Evolutionary conservation across 2,797 vertebrate genomes (phyloP), one percentile per base, ranked within the genome.

Genomic region (Pseudomugil tenellus): DNA sequence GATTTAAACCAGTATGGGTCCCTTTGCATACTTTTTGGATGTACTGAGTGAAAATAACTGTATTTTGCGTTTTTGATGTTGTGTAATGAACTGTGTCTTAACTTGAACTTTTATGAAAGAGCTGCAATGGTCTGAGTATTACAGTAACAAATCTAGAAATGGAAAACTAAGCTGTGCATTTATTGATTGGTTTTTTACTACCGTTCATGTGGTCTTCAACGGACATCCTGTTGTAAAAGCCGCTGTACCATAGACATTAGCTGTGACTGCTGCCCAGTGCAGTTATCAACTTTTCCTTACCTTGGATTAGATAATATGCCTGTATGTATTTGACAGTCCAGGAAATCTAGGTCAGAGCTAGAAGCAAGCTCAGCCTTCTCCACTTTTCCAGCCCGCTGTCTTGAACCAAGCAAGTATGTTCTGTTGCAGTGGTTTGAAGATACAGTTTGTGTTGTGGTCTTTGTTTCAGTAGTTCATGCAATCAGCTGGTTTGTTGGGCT

Each of bases 301-400:
- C 78, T 88, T 84, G 87, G 80, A 89, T 92, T 86, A 86, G 83
- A 87, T 91, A 91, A 91, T 84, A 71, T n/a, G n/a, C n/a, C n/a
- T n/a, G n/a, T 86, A 86, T 89, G 86, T 73, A 67, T 90, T 82
- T 83, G 76, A 91, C 83, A 67, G 78, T 67, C 61, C 84, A 78
- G 59, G 58, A 84, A 87, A 92, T 91, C 84, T 92, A 91, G 86
- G 92, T 92, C 91, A 93, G 81, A 63, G 72, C 81, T 90, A 79
- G 82, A 85, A 87, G 89, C 61, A 62, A 84, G 87, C 84, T 90
- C 84, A 71, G 72, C 84, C 91, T 91, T 88, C 89, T 82, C 68
- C 56, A 79, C 81, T 89, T 91, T 89, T 92, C 87, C 87, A 88
- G 79, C 77, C 65, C 69, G 70, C 69, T 64, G 48, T 77, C 79